Base-by-base conservation (phyloP, 2,113 vertebrate genomes). In the Terrapene triunguis region DNA sequence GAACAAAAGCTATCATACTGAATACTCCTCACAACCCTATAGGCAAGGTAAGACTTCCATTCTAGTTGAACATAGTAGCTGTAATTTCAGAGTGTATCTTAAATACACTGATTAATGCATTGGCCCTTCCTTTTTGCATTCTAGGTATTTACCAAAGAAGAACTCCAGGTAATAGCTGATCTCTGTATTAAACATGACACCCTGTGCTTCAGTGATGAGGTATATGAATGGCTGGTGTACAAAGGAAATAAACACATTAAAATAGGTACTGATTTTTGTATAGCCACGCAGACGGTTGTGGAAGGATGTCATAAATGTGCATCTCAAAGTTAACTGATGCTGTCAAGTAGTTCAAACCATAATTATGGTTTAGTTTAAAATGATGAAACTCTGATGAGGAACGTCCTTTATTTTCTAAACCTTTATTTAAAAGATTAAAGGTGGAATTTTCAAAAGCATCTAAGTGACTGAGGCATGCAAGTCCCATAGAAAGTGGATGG, bases 151-250 rank as follows among this genome's bases (percentile, higher is more conserved):
- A 99, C 98, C 80, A 98, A 89, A 98, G 98, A 99, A 51, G 99
- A 99, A 92, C 98, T 99, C 88, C 99, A 99, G 97, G 91, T 98
- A 90, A 99, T 99, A 84, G 99, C 99, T 85, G 99, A 99, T 96
- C 99, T 99, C 82, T 99, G 99, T 87, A 98, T 99, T 94, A 99
- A 99, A 95, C 97, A 99, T 16, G 99, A 99, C 96, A 98, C 98
- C 0, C 98, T 99, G 88, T 99, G 99, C 98, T 99, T 99, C 98
- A 99, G 99, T 2, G 99, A 99, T 78, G 99, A 99, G 92, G 99
- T 99, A 32, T 99, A 99, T 72, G 99, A 99, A 96, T 99, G 99
- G 99, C 97, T 99, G 84, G 89, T 99, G 65, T 99, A 99, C 96
- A 98, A 93, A 89, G 99, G 99, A 94, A 98, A 99, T 55, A 98